Conservation (phyloP, 2,797 vertebrate species). For the Denticeps clupeoides region DNA sequence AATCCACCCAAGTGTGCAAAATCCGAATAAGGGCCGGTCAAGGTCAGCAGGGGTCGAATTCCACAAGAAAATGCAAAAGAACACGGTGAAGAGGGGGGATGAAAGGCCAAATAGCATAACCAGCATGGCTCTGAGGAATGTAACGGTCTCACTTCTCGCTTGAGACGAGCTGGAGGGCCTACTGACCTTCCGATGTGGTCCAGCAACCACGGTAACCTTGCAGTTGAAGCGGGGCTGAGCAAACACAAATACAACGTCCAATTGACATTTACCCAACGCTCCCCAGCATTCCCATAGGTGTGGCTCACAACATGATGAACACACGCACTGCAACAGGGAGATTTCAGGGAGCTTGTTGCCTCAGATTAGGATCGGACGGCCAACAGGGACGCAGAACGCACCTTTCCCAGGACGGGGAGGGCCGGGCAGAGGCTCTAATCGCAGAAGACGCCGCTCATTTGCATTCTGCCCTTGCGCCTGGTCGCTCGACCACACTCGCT, state of each 20-base stretch:
- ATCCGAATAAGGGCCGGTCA: slow-evolving; percentile 52
- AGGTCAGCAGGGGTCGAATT: slow-evolving; percentile 65
- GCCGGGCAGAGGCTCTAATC: slow-evolving; percentile 2
- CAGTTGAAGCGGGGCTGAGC: too few relatives aligned
- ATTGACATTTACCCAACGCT: too few relatives aligned
- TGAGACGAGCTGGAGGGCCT: slow-evolving; percentile 5
- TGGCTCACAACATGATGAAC: too few relatives aligned
- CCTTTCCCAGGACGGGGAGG: slow-evolving; percentile 3
- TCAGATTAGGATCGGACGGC: slow-evolving; percentile 2
- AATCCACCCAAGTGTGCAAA: slow-evolving; percentile 60
- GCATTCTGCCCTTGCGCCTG: slow-evolving; percentile 20
- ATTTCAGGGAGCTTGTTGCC: neutral
- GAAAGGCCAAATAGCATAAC: slow-evolving; percentile 28
- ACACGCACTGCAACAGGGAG: too few relatives aligned
- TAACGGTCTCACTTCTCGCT: slow-evolving; percentile 18
- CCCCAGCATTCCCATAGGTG: too few relatives aligned
- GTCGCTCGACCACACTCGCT: slow-evolving; percentile 17
- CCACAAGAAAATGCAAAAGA: slow-evolving; percentile 43
- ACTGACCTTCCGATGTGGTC: slow-evolving; percentile 10
- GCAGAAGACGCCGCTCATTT: slow-evolving; percentile 10
- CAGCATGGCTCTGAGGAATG: slow-evolving; percentile 35
- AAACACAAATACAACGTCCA: neutral
- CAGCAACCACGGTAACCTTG: neutral
- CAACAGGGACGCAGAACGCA: neutral
- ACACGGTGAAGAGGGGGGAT: slow-evolving; percentile 9